phyloP scores from a whole-genome alignment of 1,140 invertebrate species.

The Megalonaias nervosa region DNA sequence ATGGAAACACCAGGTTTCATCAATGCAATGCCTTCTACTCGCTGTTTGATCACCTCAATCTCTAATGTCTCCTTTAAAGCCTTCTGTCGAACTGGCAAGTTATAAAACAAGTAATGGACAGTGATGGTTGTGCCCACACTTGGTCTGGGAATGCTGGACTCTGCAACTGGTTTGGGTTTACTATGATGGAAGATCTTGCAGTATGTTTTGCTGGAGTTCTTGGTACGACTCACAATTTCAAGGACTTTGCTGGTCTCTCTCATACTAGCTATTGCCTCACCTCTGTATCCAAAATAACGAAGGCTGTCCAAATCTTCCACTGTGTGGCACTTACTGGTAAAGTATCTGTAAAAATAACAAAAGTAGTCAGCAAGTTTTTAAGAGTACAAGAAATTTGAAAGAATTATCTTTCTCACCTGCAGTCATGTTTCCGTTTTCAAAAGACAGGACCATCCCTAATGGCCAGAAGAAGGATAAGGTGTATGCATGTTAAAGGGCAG shows the following conservation, averaged over 20 bases:
- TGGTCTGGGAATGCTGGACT: slow-evolving; percentile 69
- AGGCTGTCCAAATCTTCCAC: slow-evolving; percentile 73
- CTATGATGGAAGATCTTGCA: slow-evolving; percentile 72
- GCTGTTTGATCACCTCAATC: slow-evolving; percentile 74
- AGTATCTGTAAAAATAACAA: slow-evolving; percentile 70
- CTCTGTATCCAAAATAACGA: slow-evolving; percentile 77
- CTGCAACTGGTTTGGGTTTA: slow-evolving; percentile 55
- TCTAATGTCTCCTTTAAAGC: slow-evolving; percentile 74
- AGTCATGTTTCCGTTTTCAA: too few species aligned
- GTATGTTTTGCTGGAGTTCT: slow-evolving; percentile 70
- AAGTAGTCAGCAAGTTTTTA: too few species aligned
- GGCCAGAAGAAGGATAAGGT: too few species aligned
- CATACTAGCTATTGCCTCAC: slow-evolving; percentile 79
- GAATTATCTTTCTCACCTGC: too few species aligned
- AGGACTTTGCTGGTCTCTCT: slow-evolving; percentile 74
- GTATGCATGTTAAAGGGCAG: too few species aligned
- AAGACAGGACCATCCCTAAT: too few species aligned
- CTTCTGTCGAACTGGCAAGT: slow-evolving; percentile 77
- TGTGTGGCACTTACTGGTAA: slow-evolving; percentile 77
- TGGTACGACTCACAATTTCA: slow-evolving; percentile 74
- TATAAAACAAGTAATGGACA: slow-evolving; percentile 77
- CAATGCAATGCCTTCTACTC: slow-evolving; percentile 76
- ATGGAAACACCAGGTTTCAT: slow-evolving; percentile 76
- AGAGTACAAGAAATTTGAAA: too few species aligned
- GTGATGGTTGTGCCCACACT: slow-evolving; percentile 79